Percentiles rank a stretch among this genome's conserved stretches.
phyloP scores from a whole-genome alignment of 92 coral and sea anemone species.

The Montipora capitata region DNA sequence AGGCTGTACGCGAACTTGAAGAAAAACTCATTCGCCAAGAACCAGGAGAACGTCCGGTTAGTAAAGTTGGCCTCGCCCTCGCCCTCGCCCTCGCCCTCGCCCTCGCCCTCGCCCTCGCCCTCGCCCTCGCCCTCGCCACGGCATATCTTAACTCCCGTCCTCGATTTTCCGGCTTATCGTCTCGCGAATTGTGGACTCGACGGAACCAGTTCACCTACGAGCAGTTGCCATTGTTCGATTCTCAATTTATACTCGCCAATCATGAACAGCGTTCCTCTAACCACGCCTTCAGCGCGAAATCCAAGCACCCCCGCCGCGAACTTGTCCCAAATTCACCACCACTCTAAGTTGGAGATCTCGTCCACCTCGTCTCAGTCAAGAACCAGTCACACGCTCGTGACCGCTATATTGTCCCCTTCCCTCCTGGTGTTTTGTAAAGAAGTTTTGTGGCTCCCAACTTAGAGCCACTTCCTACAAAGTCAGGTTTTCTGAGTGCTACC shows the following conservation, averaged over 20 bases:
- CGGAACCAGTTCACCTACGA: conserved; percentile 51
- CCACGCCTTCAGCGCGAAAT: too few species aligned
- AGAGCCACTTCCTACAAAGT: conserved; percentile 38
- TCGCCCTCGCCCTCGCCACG: background rate
- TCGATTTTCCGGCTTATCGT: conserved; percentile 18
- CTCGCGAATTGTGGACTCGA: conserved; percentile 53
- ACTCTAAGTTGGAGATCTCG: background rate
- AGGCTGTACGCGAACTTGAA: background rate
- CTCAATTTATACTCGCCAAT: too few species aligned
- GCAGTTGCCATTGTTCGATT: conserved; percentile 33
- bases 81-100: too few species aligned
- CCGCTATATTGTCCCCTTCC: conserved; percentile 31
- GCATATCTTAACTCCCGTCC: conserved; percentile 32
- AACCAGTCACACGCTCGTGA: conserved; percentile 10
- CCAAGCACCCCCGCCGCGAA: too few species aligned
- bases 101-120: too few species aligned
- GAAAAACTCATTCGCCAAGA: background rate
- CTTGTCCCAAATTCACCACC: too few species aligned
- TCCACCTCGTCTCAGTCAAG: conserved; percentile 41
- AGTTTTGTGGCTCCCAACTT: conserved; percentile 44
- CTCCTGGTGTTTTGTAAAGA: conserved; percentile 46
- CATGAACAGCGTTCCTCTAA: too few species aligned
- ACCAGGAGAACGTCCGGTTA: conserved; percentile 33
- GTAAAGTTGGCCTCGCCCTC: conserved; percentile 29
- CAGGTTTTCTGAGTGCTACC: conserved; percentile 29